Evolutionary conservation across 2,113 vertebrate species (phyloP), one percentile per base, ranked within the genome.

Genomic region (Megaceryle maxima): DNA sequence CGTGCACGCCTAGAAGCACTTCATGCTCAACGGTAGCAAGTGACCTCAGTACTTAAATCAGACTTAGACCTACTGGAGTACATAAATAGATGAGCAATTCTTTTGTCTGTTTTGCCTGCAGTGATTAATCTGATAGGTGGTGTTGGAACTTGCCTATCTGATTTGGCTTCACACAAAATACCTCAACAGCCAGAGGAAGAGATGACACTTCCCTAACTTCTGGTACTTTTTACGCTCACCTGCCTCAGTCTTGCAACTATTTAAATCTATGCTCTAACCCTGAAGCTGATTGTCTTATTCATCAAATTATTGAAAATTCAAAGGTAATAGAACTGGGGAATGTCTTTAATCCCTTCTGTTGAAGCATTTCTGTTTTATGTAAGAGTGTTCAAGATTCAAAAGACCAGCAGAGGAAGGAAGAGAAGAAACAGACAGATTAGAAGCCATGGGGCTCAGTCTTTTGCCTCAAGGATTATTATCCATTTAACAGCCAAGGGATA

Each of bases 401-500:
- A 78, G 67, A 84, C 35, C 73, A 31, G 35, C 35, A 69, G 29
- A 90, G 29, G 67, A 93, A 90, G 29, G 88, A 91, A 91, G 67
- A 83, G 29, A 10, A 69, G 20, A 57, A 57, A 57, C 16, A 57
- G 55, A 31, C 51, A 95, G 92, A 92, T 93, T 85, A 96, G 88
- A 66, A 94, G 90, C 92, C 94, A 88, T 66, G 63, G 67, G 67
- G 85, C 70, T 95, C 90, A 62, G n/a, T 76, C 78, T 83, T 94
- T 94, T 80, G 67, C 85, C 78, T 92, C 67, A 83, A 88, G 90
- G 53, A 93, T 92, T 94, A 86, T 94, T 93, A 90, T 16, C 16
- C 44, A 15, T 88, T 82, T 95, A 90, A 83, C 48, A 44, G 62
- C 39, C 39, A 88, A 85, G 48, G 78, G 62, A 96, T 85, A 68